Evolutionary conservation across 2,113 vertebrate genomes (phyloP), one percentile per base, ranked within the genome.

Genomic region (Pyxicephalus adspersus): DNA sequence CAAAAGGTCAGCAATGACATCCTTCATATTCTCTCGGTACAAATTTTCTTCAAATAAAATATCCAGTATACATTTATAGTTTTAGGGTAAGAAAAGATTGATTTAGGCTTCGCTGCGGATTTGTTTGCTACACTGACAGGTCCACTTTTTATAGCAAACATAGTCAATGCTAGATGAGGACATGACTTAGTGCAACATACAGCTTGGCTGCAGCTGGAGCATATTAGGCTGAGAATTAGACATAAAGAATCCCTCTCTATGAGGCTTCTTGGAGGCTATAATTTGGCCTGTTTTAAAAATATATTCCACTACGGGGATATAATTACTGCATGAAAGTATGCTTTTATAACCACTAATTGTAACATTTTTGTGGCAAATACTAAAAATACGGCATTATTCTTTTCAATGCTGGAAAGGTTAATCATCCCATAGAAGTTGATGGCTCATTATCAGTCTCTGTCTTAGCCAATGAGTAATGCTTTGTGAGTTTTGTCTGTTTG

Each of bases 271-370:
- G 83, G 85, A 80, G 85, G 84, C 83, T 87, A 71, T 85, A 89
- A 89, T 91, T 91, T 90, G 63, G 75, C 68, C 84, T 77, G 77
- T 85, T 83, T 45, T 87, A 88, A 88, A 90, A 90, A 89, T 89
- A 89, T 81, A 86, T 88, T 85, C 83, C 87, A 76, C 83, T 86
- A 82, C 82, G 77, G 87, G 84, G 87, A 86, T 84, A 89, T 91
- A 90, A 89, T 90, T 91, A 90, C 88, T 85, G 0, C 85, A 85
- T 64, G 45, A 74, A 65, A 80, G 84, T 86, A 83, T 82, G 58
- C 81, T 86, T 89, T 88, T 89, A 87, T 86, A 81, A 54, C 84
- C 77, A 86, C 85, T 90, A 89, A 87, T 89, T 89, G 84, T 87
- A 87, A 84, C 76, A 81, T 87, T 89, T 89, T 84, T 82, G 84